These are phyloP conservation scores for Pseudorhiza aurosa DNA, from an alignment of 30 jellyfish, hydroid and myxozoan species.

Conservation along the genomic window DNA sequence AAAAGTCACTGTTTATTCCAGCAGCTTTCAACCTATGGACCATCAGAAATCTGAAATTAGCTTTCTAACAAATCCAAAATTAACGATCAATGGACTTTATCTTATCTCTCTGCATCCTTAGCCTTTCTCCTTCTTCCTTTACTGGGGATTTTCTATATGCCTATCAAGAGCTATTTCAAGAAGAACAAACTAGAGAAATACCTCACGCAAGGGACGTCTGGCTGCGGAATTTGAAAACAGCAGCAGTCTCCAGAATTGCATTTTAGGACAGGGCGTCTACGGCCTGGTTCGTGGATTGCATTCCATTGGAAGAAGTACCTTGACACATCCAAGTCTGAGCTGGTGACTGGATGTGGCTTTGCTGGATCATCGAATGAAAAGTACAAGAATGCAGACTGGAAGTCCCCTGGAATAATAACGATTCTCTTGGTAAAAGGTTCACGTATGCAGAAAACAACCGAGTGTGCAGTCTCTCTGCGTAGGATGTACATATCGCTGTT, in stretches of 20 bases:
- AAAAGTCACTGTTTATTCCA: too few species aligned
- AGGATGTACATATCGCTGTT: too few species aligned
- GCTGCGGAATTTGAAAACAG: background rate
- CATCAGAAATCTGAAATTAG: too few species aligned
- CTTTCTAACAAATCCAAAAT: background rate
- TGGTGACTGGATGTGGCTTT: background rate
- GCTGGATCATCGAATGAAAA: slow-evolving; percentile 3
- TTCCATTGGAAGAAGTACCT: background rate
- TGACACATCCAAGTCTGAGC: slow-evolving; percentile 14
- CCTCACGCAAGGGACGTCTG: background rate
- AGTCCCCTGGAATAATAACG: background rate
- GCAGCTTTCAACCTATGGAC: background rate
- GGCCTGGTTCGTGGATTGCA: slow-evolving; percentile 6
- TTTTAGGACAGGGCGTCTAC: background rate
- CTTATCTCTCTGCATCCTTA: too few species aligned
- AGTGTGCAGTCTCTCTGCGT: too few species aligned
- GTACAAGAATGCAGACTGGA: slow-evolving; percentile 5
- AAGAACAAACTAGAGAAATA: background rate
- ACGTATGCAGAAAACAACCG: too few species aligned
- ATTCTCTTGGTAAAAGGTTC: too few species aligned
- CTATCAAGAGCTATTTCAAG: background rate
- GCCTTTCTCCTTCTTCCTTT: too few species aligned
- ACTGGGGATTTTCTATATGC: too few species aligned
- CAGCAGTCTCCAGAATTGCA: background rate
- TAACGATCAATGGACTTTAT: background rate